These are phyloP conservation scores for Meriones psammophilus DNA, from an alignment of 2,797 vertebrate species.

Conservation along the genomic window DNA sequence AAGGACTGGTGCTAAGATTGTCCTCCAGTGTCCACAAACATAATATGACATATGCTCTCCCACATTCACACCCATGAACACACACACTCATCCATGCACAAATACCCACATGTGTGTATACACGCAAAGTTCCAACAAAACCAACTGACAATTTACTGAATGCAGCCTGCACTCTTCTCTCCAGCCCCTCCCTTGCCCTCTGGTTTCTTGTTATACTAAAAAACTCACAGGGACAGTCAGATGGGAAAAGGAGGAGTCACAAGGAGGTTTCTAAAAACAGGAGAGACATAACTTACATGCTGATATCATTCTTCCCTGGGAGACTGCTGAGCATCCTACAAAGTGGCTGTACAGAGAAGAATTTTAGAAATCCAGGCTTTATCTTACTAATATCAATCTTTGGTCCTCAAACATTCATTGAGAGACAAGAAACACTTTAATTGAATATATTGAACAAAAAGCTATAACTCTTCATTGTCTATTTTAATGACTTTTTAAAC, in stretches of 20 bases:
- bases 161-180: not conserved
- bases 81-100: not conserved
- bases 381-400: conserved; percentile 68
- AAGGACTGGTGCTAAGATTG: not conserved
- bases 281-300: conserved; percentile 71
- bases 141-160: not conserved
- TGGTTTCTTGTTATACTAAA: not conserved
- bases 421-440: conserved; percentile 76
- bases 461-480: conserved; percentile 71
- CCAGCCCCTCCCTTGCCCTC: not conserved
- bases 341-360: conserved; percentile 70
- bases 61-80: not conserved
- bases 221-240: not conserved
- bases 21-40: not conserved
- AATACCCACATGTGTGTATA: not conserved
- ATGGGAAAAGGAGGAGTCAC: conserved; percentile 7
- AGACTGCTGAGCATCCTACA: conserved; percentile 76
- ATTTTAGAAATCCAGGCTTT: conserved; percentile 75
- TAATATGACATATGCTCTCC: not conserved
- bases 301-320: conserved; percentile 78
- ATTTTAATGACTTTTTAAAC: conserved; percentile 67
- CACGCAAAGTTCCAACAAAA: not conserved
- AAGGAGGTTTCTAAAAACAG: conserved; percentile 76
- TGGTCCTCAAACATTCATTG: conserved; percentile 70
- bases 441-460: conserved; percentile 71